Percentiles rank a stretch among this genome's conserved stretches.
Conservation (phyloP, 1,140 invertebrate genomes). For the Bicyclus anynana region DNA sequence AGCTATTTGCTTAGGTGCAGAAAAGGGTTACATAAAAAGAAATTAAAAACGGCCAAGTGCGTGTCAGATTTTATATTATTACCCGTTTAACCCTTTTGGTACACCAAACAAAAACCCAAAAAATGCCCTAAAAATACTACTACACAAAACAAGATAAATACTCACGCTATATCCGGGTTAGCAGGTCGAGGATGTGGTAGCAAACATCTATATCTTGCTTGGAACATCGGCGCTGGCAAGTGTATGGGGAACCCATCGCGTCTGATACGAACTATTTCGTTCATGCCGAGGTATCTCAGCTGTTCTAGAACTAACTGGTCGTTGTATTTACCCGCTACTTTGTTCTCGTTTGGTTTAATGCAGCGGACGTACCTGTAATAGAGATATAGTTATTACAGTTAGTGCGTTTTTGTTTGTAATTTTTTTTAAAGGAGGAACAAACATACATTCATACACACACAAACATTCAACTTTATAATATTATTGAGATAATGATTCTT, state of each 20-base stretch:
- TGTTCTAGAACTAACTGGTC: constrained; percentile 92
- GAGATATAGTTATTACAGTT: background rate
- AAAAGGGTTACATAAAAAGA: no score
- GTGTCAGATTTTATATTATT: no score
- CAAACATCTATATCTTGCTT: constrained; percentile 87
- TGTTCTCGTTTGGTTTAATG: constrained; percentile 95
- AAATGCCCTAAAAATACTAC: no score
- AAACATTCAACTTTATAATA: no score
- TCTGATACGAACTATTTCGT: constrained; percentile 96
- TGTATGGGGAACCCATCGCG: constrained; percentile 96
- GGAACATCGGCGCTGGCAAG: constrained; percentile 87
- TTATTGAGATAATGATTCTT: background rate
- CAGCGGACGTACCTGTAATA: constrained; percentile 90
- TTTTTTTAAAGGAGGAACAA: no score
- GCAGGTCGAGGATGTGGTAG: constrained; percentile 62
- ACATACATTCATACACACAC: no score
- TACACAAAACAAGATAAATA: no score
- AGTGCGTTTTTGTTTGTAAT: no score
- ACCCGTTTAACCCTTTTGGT: no score
- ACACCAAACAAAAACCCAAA: no score
- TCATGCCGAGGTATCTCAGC: constrained; percentile 95
- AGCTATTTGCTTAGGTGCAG: no score
- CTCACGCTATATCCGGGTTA: constrained; percentile 77
- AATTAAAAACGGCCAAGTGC: no score
- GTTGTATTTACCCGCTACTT: constrained; percentile 90